Conservation (phyloP, 30 jellyfish, hydroid and myxozoan species). For the Phacellophora camtschatica region DNA sequence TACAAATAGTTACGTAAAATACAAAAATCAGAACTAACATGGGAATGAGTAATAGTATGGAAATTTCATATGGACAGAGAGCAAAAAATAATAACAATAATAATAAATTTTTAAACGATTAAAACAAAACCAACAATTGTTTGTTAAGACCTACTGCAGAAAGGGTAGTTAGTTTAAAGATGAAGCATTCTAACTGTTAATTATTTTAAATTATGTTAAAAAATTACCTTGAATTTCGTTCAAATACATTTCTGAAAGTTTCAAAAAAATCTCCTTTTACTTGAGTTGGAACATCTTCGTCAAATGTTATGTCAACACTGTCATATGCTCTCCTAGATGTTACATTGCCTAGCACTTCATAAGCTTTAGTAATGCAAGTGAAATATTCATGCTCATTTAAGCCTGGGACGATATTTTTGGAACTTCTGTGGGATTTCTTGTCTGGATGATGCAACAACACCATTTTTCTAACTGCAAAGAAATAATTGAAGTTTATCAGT, state of each 20-base stretch:
- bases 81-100: no score
- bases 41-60: no score
- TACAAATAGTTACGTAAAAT: no score
- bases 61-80: no score
- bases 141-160: no score
- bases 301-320: slow-evolving; percentile 83
- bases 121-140: no score
- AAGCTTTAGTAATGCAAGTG: slow-evolving; percentile 91
- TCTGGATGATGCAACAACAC: slow-evolving; percentile 94
- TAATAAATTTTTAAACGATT: no score
- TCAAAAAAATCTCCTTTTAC: slow-evolving; percentile 85
- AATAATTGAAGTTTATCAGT: no score
- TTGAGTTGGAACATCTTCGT: slow-evolving; percentile 78
- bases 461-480: slow-evolving; percentile 74
- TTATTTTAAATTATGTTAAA: not conserved
- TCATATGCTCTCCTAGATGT: slow-evolving; percentile 89
- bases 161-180: no score
- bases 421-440: slow-evolving; percentile 47
- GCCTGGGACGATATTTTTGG: slow-evolving; percentile 56
- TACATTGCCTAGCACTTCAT: slow-evolving; percentile 70
- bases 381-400: slow-evolving; percentile 88
- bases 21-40: no score
- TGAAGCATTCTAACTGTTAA: no score
- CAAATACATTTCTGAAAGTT: slow-evolving; percentile 44
- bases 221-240: slow-evolving; percentile 76